A percentile compares a stretch with the other conserved stretches of the same genome.
phyloP scores from a whole-genome alignment of 1,140 invertebrate species.

The Bombus impatiens region DNA sequence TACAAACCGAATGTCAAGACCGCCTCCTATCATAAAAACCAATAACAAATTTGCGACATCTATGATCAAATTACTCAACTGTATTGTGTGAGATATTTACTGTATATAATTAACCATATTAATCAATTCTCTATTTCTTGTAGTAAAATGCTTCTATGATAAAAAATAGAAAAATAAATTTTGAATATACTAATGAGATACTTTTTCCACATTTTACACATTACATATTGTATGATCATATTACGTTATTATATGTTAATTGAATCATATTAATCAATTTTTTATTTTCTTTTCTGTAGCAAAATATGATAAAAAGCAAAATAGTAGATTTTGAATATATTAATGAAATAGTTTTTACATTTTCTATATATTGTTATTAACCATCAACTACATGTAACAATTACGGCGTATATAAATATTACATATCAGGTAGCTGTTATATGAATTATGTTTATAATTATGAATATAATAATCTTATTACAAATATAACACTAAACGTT shows the following conservation, averaged over 20 bases:
- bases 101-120: not conserved
- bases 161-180: not conserved
- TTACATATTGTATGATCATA: too few relatives aligned
- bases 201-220: not conserved
- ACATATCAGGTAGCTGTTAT: too few relatives aligned
- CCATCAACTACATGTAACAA: not conserved
- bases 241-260: too few relatives aligned
- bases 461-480: not conserved
- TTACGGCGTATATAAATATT: not conserved
- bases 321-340: not conserved
- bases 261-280: not conserved
- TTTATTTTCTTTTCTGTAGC: too few relatives aligned
- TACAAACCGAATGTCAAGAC: constrained; percentile 7
- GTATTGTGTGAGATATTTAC: not conserved
- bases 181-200: not conserved
- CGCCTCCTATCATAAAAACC: not conserved
- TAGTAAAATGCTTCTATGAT: not conserved
- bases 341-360: not conserved
- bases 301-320: not conserved
- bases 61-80: not conserved
- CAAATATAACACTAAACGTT: not conserved
- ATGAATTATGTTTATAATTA: not conserved
- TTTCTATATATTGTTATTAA: too few relatives aligned
- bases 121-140: not conserved
- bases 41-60: not conserved